Base-by-base conservation (phyloP, 1,140 invertebrate species). In the Neuroterus valhalla region DNA sequence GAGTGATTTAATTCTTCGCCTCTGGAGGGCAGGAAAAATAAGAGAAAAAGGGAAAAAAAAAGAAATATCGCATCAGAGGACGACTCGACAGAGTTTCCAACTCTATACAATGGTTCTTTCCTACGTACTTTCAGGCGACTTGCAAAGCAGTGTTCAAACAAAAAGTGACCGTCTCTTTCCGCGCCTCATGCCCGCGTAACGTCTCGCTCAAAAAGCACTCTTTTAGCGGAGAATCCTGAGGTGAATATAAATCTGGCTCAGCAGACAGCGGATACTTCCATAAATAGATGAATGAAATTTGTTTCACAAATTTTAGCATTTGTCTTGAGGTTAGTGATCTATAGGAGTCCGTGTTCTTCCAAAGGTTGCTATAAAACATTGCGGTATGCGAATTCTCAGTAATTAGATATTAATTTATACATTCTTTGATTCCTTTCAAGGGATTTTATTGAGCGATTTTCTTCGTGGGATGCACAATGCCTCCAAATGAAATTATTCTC, bases 91-190 rank as follows among this genome's bases (percentile, higher is more conserved):
- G 55, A 62, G 55, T 62, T 62, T 62, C 26, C 55, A 62, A 62
- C 55, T 62, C 55, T 62, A 62, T 62, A 62, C 55, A 62, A 62
- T 62, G 55, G 55, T 62, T 62, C 55, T 62, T 62, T 23, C 31
- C 55, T 62, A 21, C 23, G 23, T 62, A 62, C 55, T 62, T 62
- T 62, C 55, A 62, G n/a, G 55, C 55, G 55, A 62, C 55, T 62
- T 62, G 55, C 55, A 62, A 62, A 62, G 55, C 55, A 62, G 55
- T 62, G 55, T 62, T 62, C 55, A 62, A 62, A 62, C 31, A 62
- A 62, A 62, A 62, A 62, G 55, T 62, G 55, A 62, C 55, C 55
- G 55, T 62, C 55, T 62, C 55, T 62, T 62, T 62, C 55, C 55
- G 23, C 55, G 55, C 55, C 55, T 62, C 55, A 62, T 62, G 26